Evolutionary conservation across 2,888 invertebrate species (phyloP).

Genomic region (Pristionchus mayeri): DNA sequence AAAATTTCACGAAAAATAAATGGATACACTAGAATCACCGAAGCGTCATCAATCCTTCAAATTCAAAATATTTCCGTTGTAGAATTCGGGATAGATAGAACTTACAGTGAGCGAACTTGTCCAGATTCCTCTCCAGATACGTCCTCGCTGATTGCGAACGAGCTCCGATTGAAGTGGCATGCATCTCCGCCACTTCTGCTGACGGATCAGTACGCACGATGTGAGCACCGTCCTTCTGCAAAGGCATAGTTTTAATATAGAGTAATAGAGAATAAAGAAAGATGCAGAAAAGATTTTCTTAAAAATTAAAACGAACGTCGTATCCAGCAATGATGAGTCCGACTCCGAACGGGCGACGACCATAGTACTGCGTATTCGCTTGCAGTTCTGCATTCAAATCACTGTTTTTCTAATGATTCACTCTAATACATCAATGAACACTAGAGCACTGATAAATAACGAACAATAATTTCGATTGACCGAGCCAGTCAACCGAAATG

Average conservation of each 20-base stretch:
- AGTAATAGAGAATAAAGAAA: background rate
- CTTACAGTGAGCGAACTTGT: constrained; percentile 80
- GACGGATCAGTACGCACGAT: constrained; percentile 98
- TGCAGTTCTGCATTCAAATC: constrained; percentile 84
- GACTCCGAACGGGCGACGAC: constrained; percentile 96
- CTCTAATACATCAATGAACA: too few relatives aligned
- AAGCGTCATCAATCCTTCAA: background rate
- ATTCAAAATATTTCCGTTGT: background rate
- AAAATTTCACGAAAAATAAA: too few relatives aligned
- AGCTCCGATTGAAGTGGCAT: constrained; percentile 98
- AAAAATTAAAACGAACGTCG: constrained; percentile 83
- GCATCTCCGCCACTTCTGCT: constrained; percentile 96
- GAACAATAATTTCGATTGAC: background rate
- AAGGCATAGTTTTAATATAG: background rate
- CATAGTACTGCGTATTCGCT: constrained; percentile 96
- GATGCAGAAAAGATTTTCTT: background rate
- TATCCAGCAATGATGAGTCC: constrained; percentile 96
- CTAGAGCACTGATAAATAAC: background rate
- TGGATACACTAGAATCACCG: too few relatives aligned
- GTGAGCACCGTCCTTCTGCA: constrained; percentile 90
- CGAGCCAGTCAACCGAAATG: background rate
- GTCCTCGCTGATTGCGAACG: constrained; percentile 97
- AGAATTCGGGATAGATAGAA: background rate
- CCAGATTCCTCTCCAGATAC: constrained; percentile 93
- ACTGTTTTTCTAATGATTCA: background rate